Evolutionary conservation across 2,888 invertebrate species (phyloP), one percentile per base, ranked within the genome.

Genomic region (Tenthredo scrophulariae): DNA sequence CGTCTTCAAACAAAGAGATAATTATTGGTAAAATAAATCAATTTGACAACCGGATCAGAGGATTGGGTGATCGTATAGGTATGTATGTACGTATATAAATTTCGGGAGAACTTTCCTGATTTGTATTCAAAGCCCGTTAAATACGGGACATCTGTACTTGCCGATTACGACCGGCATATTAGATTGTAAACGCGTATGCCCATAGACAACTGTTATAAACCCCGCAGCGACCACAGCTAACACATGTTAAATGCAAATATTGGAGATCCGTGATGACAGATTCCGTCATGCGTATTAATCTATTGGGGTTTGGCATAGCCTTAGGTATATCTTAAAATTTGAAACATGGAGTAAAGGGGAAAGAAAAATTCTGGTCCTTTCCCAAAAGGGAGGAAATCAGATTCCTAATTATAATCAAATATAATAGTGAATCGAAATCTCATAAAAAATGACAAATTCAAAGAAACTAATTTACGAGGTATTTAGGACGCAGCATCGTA

Each of bases 71-170:
- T 62, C 26, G 33, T 15, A 46, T 46, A 15, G 46, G 3, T 5
- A 4, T 33, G n/a, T n/a, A n/a, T n/a, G n/a, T n/a, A n/a, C n/a
- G 15, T 67, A 18, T 33, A 67, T 67, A 58, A 58, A 58, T 62
- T 62, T 26, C 62, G 62, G 26, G 26, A 62, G 26, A 62, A 62
- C 26, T 18, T 33, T 33, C 13, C 67, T 83, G 22, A 26, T 83
- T 83, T 83, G 65, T 83, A 83, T 83, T 67, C 83, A 83, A 33
- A 83, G 83, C 22, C 22, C 15, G 70, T 67, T n/a, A 46, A 43
- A 46, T n/a, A 46, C 18, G 43, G 67, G 10, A 83, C 83, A 83
- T 83, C 83, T 83, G 83, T 67, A 62, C 62, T 7, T 65, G 65
- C 46, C 46, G 83, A 67, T 83, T 83, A 62, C 70, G 46, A 70